Conservation (phyloP, 2,113 vertebrate species). For the Marmota monax region DNA sequence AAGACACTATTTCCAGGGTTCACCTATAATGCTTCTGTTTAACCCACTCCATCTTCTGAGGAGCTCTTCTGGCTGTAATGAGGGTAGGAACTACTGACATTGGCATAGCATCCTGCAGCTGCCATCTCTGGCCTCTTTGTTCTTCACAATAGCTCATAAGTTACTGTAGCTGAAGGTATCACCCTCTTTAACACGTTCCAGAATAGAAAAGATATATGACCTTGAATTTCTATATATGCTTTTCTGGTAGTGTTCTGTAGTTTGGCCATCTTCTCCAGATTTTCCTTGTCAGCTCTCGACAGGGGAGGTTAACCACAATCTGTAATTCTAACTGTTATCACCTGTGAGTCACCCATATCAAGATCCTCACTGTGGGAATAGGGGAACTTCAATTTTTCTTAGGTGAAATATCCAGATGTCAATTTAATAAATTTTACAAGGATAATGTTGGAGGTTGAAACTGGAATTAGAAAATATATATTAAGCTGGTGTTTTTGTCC, state of each 20-base stretch:
- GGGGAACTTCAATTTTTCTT: neutral
- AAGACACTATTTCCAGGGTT: neutral
- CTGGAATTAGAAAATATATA: neutral
- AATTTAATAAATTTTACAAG: neutral
- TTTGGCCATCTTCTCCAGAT: neutral
- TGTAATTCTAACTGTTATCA: neutral
- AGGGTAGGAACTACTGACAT: neutral
- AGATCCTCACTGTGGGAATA: neutral
- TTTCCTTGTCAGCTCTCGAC: neutral
- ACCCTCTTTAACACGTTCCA: neutral
- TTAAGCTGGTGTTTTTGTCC: neutral
- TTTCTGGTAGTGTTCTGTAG: neutral
- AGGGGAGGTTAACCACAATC: neutral
- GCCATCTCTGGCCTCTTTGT: neutral
- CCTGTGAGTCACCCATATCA: neutral
- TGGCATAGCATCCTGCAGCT: neutral
- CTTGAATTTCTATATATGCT: neutral
- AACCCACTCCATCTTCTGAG: neutral
- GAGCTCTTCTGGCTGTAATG: neutral
- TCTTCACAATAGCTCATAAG: neutral
- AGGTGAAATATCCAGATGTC: neutral
- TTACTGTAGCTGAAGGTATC: too few species aligned
- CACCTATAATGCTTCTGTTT: neutral
- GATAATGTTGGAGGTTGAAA: neutral
- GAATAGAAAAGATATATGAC: neutral